Percentiles rank a stretch among this genome's conserved stretches.
phyloP scores from a whole-genome alignment of 2,797 vertebrate genomes.

The Buceros bicornis region DNA sequence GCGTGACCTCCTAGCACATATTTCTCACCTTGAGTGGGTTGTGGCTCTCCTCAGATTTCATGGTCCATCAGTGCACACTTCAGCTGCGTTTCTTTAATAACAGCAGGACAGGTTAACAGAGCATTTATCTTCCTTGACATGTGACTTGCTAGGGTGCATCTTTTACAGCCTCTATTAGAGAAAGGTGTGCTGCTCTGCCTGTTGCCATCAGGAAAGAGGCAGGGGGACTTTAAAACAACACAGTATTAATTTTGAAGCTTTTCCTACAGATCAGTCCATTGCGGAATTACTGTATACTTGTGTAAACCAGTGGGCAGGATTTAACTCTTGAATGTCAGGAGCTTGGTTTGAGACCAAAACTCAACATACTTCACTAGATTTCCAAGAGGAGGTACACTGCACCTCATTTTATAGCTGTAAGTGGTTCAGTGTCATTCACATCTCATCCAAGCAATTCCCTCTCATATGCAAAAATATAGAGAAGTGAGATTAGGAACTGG shows the following conservation, averaged over 20 bases:
- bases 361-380: background rate
- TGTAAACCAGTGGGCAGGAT: background rate
- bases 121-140: slow-evolving; percentile 46
- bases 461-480: background rate
- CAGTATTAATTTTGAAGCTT: slow-evolving; percentile 10
- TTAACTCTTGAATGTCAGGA: slow-evolving; percentile 25
- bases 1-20: slow-evolving; percentile 9
- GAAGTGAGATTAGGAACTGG: background rate
- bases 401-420: background rate
- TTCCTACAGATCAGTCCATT: slow-evolving; percentile 15
- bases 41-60: slow-evolving; percentile 50
- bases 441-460: background rate
- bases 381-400: background rate
- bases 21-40: slow-evolving; percentile 57
- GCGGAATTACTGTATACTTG: slow-evolving; percentile 7
- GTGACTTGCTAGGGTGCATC: slow-evolving; percentile 8
- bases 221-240: slow-evolving; percentile 17
- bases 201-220: slow-evolving; percentile 16
- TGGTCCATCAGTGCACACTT: slow-evolving; percentile 40
- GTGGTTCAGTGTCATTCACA: background rate
- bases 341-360: background rate
- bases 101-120: slow-evolving; percentile 40
- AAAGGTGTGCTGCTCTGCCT: background rate
- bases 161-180: background rate
- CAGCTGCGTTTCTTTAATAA: slow-evolving; percentile 22